phyloP scores from a whole-genome alignment of 1,140 invertebrate species.

The Drosophila subobscura region DNA sequence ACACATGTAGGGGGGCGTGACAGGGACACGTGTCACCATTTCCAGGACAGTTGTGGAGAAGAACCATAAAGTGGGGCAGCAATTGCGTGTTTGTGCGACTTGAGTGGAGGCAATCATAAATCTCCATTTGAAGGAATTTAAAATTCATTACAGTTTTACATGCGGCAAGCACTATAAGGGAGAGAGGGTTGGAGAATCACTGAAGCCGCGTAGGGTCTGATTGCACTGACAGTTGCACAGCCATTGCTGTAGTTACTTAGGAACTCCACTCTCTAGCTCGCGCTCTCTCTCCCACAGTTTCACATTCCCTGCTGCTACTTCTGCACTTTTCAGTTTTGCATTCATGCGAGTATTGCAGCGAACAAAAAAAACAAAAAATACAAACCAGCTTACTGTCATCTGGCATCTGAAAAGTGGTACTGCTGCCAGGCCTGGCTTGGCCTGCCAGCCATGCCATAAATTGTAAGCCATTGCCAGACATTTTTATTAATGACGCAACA shows the following conservation, averaged over 20 bases:
- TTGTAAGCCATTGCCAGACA: conserved; percentile 77
- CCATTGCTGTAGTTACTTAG: no score
- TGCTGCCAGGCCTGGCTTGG: conserved; percentile 34
- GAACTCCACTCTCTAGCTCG: no score
- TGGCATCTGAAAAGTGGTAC: conserved; percentile 54
- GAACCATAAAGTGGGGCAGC: conserved; percentile 39
- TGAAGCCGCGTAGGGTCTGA: no score
- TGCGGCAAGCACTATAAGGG: background rate
- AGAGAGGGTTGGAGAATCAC: no score
- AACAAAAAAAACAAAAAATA: background rate
- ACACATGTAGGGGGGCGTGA: conserved; percentile 34
- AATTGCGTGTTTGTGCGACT: conserved; percentile 34
- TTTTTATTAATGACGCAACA: conserved; percentile 79
- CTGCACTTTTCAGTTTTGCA: conserved; percentile 25
- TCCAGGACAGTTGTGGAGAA: conserved; percentile 29
- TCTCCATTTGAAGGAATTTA: conserved; percentile 46
- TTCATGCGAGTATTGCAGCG: conserved; percentile 5
- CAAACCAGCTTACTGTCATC: conserved; percentile 70
- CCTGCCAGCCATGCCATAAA: conserved; percentile 70
- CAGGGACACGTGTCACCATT: conserved; percentile 42
- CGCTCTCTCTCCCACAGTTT: no score
- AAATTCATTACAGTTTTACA: conserved; percentile 60
- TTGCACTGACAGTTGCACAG: no score
- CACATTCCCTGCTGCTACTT: no score
- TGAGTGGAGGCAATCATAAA: conserved; percentile 34